Base-by-base conservation (phyloP, 2,113 vertebrate species). In the Zeus faber region DNA sequence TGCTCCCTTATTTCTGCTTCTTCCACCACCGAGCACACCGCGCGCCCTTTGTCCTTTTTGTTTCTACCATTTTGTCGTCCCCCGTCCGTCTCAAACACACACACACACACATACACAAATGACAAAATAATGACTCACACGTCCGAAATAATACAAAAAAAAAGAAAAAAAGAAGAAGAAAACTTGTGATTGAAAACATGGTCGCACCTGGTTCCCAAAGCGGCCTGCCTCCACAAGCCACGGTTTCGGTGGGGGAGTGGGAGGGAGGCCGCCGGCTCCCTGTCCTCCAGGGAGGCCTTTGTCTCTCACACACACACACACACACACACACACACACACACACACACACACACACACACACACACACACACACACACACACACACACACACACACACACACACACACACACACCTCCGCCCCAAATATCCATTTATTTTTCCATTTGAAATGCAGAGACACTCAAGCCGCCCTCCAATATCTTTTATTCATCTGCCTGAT, bases 401-500 rank as follows among this genome's bases (percentile, higher is more conserved):
- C 8, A 13, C 2, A 4, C n/a, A 43, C 23, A 21, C 51, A 54
- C 6, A 29, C 41, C 58, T 29, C 43, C 1, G 25, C 25, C 17
- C 47, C 24, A 49, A 58, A 45, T 75, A 52, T 47, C 52, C 23
- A 47, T 49, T 66, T 46, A 40, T 65, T 83, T 76, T 52, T 40
- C 72, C 31, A 77, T 80, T 70, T 70, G 37, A 67, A 79, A 80
- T 53, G 46, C 4, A 4, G 54, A 50, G 65, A 67, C 74, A 81
- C 66, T 39, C 68, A 40, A 76, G 58, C 59, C n/a, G n/a, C n/a
- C n/a, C n/a, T n/a, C n/a, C 54, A 31, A 35, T 68, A 82, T 83
- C 55, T 79, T 83, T 82, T 77, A 80, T 83, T 83, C 74, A 77
- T 58, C 11, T 41, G 54, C 40, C 60, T 72, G 72, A 80, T 82